These are phyloP conservation scores for Cremastinae sp. DNA, from an alignment of 2,888 invertebrate species.

Conservation along the genomic window DNA sequence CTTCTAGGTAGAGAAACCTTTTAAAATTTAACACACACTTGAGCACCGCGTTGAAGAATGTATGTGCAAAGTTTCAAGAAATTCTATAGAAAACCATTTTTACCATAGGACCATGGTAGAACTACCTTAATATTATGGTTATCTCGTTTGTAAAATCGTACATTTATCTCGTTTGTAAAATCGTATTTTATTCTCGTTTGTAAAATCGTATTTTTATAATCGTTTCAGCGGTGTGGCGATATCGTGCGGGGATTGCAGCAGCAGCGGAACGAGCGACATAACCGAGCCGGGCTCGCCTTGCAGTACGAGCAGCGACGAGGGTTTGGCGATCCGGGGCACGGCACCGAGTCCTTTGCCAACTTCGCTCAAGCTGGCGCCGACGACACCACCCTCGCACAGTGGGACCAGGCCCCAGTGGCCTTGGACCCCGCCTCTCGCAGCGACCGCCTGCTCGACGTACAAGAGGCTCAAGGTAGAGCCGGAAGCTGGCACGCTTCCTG, in stretches of 20 bases:
- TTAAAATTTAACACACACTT: no score
- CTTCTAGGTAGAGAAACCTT: no score
- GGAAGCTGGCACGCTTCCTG: constrained; percentile 75
- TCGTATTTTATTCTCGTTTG: no score
- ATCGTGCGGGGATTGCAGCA: constrained; percentile 85
- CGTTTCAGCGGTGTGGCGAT: constrained; percentile 90
- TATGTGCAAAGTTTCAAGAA: no score
- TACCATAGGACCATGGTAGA: no score
- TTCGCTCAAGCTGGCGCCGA: constrained; percentile 74
- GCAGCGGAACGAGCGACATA: constrained; percentile 87
- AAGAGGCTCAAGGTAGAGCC: constrained; percentile 78
- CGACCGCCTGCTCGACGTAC: constrained; percentile 77
- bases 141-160: no score
- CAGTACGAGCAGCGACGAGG: constrained; percentile 86
- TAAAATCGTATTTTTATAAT: no score
- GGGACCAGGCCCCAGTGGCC: constrained; percentile 79
- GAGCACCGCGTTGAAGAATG: no score
- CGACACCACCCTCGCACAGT: constrained; percentile 71
- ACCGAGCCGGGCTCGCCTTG: constrained; percentile 93
- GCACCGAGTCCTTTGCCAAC: constrained; percentile 74
- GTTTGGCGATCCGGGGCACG: constrained; percentile 74
- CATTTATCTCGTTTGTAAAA: no score
- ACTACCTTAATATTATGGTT: no score
- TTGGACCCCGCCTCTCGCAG: constrained; percentile 78
- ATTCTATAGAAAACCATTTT: no score